Evolutionary conservation across 2,113 vertebrate species (phyloP), one percentile per base, ranked within the genome.

Genomic region (Silurus glanis): DNA sequence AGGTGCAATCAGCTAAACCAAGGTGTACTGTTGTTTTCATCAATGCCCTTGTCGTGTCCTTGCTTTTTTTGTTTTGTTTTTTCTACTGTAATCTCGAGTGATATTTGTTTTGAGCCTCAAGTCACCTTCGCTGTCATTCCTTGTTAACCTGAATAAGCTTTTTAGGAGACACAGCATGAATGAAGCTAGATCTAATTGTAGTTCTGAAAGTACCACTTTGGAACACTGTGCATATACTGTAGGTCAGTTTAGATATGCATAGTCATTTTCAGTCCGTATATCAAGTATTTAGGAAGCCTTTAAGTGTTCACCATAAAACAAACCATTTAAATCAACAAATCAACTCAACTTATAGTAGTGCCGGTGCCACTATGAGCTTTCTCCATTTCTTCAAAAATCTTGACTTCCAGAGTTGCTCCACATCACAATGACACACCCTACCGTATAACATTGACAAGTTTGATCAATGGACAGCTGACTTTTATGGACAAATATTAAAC

Each of bases 11-110:
- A 80, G 78, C 56, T 47, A 47, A 47, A 61, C 56, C 56, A 75
- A 75, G 28, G 17, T 21, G 56, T 45, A 80, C 28, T 80, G 58
- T 28, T 80, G 53, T 79, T 80, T 58, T 61, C 56, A 80, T 61
- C 78, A 80, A 45, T 47, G 56, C 56, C 78, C 56, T 61, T 80
- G 56, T 80, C 28, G 19, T 80, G 78, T 21, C 78, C 78, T 61
- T 59, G 28, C 56, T 61, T 61, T 6, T 45, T 21, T 80, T 37
- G 25, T 0, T 37, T 37, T 37, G 0, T 6, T 45, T 37, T 80
- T 37, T 25, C 56, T 23, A 61, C 37, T 23, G 78, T 61, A 61
- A 80, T 47, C n/a, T 61, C 28, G 56, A 80, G 17, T 23, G 56
- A 61, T 80, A 61, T 80, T 80, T 47, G 61, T 58, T 80, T 80